Percentiles rank a stretch among this genome's conserved stretches.
phyloP scores from a whole-genome alignment of 2,797 vertebrate species.

The Oreonectes daqikongensis region DNA sequence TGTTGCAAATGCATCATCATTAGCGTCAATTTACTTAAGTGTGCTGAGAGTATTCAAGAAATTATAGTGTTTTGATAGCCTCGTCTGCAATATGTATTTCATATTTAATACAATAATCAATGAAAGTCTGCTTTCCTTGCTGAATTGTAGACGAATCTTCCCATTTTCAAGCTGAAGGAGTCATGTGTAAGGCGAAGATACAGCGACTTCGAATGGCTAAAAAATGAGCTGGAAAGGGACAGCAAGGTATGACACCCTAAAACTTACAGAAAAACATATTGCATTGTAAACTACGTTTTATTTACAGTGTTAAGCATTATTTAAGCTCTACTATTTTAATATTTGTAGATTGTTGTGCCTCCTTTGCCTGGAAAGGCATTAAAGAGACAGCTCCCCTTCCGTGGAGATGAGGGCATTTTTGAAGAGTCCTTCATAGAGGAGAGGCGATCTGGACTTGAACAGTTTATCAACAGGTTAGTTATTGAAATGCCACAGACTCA shows the following conservation, averaged over 20 bases:
- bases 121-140: conserved; percentile 32
- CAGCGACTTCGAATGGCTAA: conserved; percentile 98
- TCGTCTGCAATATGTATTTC: neutral
- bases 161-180: conserved; percentile 98
- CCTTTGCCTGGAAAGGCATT: conserved; percentile 96
- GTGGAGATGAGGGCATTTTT: conserved; percentile 95
- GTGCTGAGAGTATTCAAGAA: neutral
- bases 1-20: neutral
- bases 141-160: conserved; percentile 88
- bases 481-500: neutral
- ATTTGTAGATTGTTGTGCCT: conserved; percentile 92
- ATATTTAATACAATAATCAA: neutral
- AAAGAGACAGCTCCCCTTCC: conserved; percentile 96
- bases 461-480: conserved; percentile 97
- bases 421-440: conserved; percentile 98
- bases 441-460: conserved; percentile 92
- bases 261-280: neutral
- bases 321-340: neutral
- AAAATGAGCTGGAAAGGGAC: conserved; percentile 97
- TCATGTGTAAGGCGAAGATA: conserved; percentile 95
- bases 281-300: neutral
- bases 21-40: too few relatives aligned
- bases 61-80: neutral
- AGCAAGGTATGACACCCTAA: conserved; percentile 87
- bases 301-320: too few relatives aligned